These are phyloP conservation scores for Nasonia longicornis DNA, from an alignment of 1,140 invertebrate genomes.

Conservation along the genomic window DNA sequence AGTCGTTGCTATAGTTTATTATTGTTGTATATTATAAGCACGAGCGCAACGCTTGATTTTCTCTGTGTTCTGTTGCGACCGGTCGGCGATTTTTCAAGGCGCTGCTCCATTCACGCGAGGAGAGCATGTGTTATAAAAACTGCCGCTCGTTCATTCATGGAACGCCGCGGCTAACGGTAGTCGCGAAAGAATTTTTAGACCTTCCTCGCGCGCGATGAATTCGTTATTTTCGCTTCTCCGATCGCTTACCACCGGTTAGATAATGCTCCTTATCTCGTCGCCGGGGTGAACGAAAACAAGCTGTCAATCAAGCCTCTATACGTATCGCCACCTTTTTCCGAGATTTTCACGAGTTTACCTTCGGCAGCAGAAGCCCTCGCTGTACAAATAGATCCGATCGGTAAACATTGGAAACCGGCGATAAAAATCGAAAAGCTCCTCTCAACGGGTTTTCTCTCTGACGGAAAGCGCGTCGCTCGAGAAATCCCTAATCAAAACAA, in stretches of 20 bases:
- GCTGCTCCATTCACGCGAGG: too few species aligned
- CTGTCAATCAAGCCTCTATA: too few species aligned
- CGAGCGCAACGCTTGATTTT: too few species aligned
- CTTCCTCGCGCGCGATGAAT: too few species aligned
- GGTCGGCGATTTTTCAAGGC: too few species aligned
- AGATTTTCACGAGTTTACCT: slow-evolving; percentile 9
- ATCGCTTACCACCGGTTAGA: not conserved
- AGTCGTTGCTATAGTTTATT: too few species aligned
- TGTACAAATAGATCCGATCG: not conserved
- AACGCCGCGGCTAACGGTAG: not conserved
- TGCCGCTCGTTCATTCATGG: not conserved
- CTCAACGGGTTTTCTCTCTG: not conserved
- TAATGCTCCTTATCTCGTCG: not conserved
- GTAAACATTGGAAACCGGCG: not conserved
- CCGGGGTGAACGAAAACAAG: not conserved
- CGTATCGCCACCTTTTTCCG: too few species aligned
- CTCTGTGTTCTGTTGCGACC: too few species aligned
- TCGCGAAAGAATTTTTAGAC: too few species aligned
- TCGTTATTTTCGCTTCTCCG: too few species aligned
- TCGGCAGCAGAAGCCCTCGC: not conserved
- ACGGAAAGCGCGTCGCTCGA: not conserved
- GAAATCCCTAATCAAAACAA: slow-evolving; percentile 22
- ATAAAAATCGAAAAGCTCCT: not conserved
- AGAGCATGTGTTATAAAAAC: too few species aligned
- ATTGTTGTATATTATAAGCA: too few species aligned